Base-by-base conservation (phyloP, 2,888 invertebrate species). In the Spialia ferax region DNA sequence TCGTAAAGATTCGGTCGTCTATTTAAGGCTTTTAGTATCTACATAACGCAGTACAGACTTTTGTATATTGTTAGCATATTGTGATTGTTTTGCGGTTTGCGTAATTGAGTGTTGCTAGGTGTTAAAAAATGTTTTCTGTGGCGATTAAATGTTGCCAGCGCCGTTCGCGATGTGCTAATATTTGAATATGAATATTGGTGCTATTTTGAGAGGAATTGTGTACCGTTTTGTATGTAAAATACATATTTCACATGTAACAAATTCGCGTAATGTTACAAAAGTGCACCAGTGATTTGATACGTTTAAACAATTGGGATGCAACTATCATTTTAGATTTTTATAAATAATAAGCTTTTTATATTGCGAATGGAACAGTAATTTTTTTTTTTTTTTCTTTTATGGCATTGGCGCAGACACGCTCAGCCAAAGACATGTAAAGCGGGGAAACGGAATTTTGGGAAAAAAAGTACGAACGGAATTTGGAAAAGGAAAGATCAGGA, bases 181-280 rank as follows among this genome's bases (percentile, higher is more conserved):
- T 89, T 87, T 83, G 77, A 84, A 86, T 87, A 87, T 83, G 78
- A 84, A 86, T 87, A 88, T 91, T 92, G 93, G 92, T 93, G 92
- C 93, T 93, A 93, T 91, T 91, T 88, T 89, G 76, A 77, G 72
- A 83, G 77, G 78, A 77, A 55, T 69, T 79, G 80, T 81, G 82
- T 83, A 83, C 80, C 77, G 79, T 83, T 84, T 81, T 78, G 29
- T 82, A 80, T 83, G 80, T 77, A 54, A 70, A 69, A 71, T 70
- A 70, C 70, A 71, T 69, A 63, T 65, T 68, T 65, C 50, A 20
- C 45, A 59, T 52, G 38, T 52, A 20, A 50, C 57, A 50, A 48
- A 57, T 42, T 57, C 22, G 15, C 18, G 32, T 38, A 13, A 38
- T 26, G 50, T 32, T 55, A 63, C 55, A 55, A 68, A 20, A 65